Evolutionary conservation across 2,797 vertebrate species (phyloP).

Genomic region (Hoplostethus atlanticus): DNA sequence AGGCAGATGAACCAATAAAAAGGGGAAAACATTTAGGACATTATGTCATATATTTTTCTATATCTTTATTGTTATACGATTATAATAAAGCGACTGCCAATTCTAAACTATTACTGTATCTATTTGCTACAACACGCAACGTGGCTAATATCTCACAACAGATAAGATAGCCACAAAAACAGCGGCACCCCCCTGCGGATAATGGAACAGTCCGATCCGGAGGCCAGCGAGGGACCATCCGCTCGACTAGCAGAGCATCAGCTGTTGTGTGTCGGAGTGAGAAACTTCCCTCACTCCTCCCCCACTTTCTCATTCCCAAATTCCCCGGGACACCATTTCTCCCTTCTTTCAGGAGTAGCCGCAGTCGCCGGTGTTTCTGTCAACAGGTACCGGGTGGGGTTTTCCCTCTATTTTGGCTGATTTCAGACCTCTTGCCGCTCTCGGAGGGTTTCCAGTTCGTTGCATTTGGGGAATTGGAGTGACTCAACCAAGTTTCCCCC

Average conservation of each 20-base stretch:
- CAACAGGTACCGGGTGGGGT: neutral
- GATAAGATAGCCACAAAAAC: neutral
- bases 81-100: rapidly evolving
- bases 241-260: constrained; percentile 72
- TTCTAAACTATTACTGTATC: rapidly evolving
- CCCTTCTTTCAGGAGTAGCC: neutral
- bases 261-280: constrained; percentile 69
- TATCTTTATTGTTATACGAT: rapidly evolving
- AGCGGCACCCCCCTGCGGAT: constrained; percentile 8
- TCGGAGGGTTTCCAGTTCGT: constrained; percentile 34
- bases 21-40: neutral
- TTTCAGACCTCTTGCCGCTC: neutral
- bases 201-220: constrained; percentile 77
- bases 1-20: constrained; percentile 26
- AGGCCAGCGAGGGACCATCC: constrained; percentile 52
- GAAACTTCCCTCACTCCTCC: constrained; percentile 54
- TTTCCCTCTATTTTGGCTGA: neutral
- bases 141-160: rapidly evolving
- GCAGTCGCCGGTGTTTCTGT: neutral
- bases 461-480: constrained; percentile 55
- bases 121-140: rapidly evolving
- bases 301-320: constrained; percentile 18
- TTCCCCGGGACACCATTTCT: constrained; percentile 23
- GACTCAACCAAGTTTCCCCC: constrained; percentile 64
- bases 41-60: neutral